Base-by-base conservation (phyloP, 2,888 invertebrate species). In the Oscheius onirici region DNA sequence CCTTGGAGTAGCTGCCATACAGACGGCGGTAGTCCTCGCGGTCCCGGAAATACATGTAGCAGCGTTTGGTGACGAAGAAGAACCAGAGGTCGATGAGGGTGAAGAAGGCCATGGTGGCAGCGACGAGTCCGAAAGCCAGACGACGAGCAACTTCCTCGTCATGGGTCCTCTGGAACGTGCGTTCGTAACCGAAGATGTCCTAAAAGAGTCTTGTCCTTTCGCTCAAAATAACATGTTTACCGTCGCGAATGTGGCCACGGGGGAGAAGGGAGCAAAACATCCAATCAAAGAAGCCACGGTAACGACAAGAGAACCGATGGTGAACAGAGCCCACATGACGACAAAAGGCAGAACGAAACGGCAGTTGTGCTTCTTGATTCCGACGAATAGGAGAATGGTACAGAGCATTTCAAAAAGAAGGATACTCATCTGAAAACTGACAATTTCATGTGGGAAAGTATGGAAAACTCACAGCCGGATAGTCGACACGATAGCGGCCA, bases 231-330 rank as follows among this genome's bases (percentile, higher is more conserved):
- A 11, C 22, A 20, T 24, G 20, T 11, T 11, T 51, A 51, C 51
- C 51, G 51, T 20, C 11, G 51, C 51, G 20, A 51, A 51, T 11
- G 51, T 51, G 17, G 51, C 51, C 20, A 24, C 22, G 10, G 51
- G 51, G 24, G 51, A 51, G 51, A 51, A 51, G n/a, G 51, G 51
- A 51, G 51, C 51, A 24, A 51, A 51, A 20, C 51, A 51, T 3
- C 22, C 51, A 20, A 51, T 17, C 2, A 51, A 17, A 3, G 24
- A 24, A 51, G 51, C 51, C 20, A 17, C 24, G 8, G 51, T 22
- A 17, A 51, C 11, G 11, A 20, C 11, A 2, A 24, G 11, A 20
- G 22, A 51, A 8, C 3, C 3, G 34, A 34, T 8, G 5, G 34
- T 34, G 34, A 34, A 34, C 34, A 34, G 3, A 34, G 34, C 34